phyloP scores from a whole-genome alignment of 2,888 invertebrate species.

The Reticulitermes lucifugus region DNA sequence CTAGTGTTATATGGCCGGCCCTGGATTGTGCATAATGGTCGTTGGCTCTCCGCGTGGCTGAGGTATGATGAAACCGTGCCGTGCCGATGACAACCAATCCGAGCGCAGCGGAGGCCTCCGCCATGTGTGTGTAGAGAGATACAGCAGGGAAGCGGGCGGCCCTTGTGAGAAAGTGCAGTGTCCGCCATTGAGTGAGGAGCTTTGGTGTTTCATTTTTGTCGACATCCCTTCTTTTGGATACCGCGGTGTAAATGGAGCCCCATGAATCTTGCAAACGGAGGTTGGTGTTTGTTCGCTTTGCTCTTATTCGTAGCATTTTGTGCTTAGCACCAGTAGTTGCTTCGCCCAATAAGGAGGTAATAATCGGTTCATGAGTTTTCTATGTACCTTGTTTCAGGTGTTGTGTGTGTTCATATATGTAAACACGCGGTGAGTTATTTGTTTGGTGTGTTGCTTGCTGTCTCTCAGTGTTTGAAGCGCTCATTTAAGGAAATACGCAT shows the following conservation, averaged over 20 bases:
- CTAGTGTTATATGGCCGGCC: slow-evolving; percentile 45
- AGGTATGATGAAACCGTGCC: slow-evolving; percentile 43
- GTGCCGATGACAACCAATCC: slow-evolving; percentile 44
- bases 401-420: slow-evolving; percentile 35
- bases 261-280: slow-evolving; percentile 44
- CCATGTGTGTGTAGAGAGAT: slow-evolving; percentile 48
- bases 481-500: slow-evolving; percentile 33
- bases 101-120: slow-evolving; percentile 37
- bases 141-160: slow-evolving; percentile 31
- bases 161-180: slow-evolving; percentile 46
- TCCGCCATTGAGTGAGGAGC: slow-evolving; percentile 37
- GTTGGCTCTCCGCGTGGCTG: slow-evolving; percentile 48
- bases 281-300: slow-evolving; percentile 48
- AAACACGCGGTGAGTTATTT: slow-evolving; percentile 42
- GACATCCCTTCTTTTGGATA: slow-evolving; percentile 42
- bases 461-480: slow-evolving; percentile 39
- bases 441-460: slow-evolving; percentile 44
- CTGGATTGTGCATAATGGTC: slow-evolving; percentile 46
- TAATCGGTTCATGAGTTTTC: slow-evolving; percentile 36
- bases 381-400: slow-evolving; percentile 36
- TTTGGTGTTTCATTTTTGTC: slow-evolving; percentile 44
- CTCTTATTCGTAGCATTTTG: slow-evolving; percentile 33
- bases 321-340: slow-evolving; percentile 41
- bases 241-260: slow-evolving; percentile 46
- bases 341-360: slow-evolving; percentile 35